Base-by-base conservation (phyloP, 2,888 invertebrate species). In the Zeuzera pyrina region DNA sequence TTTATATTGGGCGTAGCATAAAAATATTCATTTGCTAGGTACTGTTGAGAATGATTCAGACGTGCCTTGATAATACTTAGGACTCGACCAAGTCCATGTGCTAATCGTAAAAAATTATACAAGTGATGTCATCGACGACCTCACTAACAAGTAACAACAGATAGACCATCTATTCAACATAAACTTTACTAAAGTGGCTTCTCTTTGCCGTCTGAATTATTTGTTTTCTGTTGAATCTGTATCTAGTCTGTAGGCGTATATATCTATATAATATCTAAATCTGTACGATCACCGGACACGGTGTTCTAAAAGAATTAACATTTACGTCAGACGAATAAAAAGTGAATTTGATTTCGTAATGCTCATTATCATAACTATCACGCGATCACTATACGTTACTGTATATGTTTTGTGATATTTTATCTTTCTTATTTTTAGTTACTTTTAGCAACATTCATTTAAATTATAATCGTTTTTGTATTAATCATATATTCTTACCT, bases 101-200 rank as follows among this genome's bases (percentile, higher is more conserved):
- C 49, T 64, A 64, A 61, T 65, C 54, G 52, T 57, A 67, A 66
- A 64, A 68, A 61, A 57, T 50, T 47, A 57, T 50, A 50, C 52
- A n/a, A n/a, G 39, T 68, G 65, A 70, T 58, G 53, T 69, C 69
- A 71, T 60, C 55, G 36, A 32, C 40, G 43, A 52, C 47, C 45
- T 44, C 11, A 22, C 7, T n/a, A 11, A 22, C 22, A 11, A 22
- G 22, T 11, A n/a, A n/a, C n/a, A n/a, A n/a, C n/a, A n/a, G n/a
- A n/a, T n/a, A n/a, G n/a, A n/a, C n/a, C n/a, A n/a, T n/a, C n/a
- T n/a, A n/a, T n/a, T n/a, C n/a, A n/a, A n/a, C n/a, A n/a, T n/a
- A n/a, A n/a, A n/a, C n/a, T n/a, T n/a, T n/a, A n/a, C n/a, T n/a
- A n/a, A n/a, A n/a, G n/a, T n/a, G n/a, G n/a, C n/a, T n/a, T n/a